phyloP scores from a whole-genome alignment of 2,888 invertebrate genomes.

The Zygothrica quintamaculata region DNA sequence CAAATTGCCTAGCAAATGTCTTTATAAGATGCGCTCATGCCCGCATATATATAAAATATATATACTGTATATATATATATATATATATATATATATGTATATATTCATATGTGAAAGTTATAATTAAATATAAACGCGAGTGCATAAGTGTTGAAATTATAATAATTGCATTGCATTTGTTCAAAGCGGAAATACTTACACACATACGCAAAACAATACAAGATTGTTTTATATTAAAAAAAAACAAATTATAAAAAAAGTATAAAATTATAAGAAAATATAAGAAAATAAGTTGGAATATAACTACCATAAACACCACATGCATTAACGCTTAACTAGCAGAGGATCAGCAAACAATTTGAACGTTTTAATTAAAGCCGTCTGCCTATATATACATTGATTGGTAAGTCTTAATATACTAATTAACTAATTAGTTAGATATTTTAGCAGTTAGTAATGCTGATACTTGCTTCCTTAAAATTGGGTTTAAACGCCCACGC shows the following conservation, averaged over 20 bases:
- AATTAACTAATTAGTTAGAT: constrained; percentile 51
- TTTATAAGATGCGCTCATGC: constrained; percentile 40
- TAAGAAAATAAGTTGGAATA: too few relatives aligned
- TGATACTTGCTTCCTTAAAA: constrained; percentile 35
- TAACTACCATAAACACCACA: constrained; percentile 17
- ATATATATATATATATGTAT: too few relatives aligned
- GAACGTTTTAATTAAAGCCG: constrained; percentile 22
- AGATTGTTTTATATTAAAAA: too few relatives aligned
- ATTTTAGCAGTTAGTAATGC: constrained; percentile 3
- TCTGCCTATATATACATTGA: constrained; percentile 21
- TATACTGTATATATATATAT: too few relatives aligned
- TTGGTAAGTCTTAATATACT: constrained; percentile 44
- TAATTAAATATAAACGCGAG: constrained; percentile 38
- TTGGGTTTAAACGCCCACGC: constrained; percentile 8
- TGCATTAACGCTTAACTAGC: constrained; percentile 39
- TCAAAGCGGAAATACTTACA: constrained; percentile 67
- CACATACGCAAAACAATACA: constrained; percentile 32
- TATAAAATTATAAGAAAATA: too few relatives aligned
- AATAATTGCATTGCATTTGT: constrained; percentile 61
- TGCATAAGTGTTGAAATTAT: constrained; percentile 40
- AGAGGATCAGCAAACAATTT: constrained; percentile 24
- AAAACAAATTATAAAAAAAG: constrained; percentile 27
- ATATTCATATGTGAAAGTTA: constrained; percentile 27
- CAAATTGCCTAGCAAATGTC: constrained; percentile 39
- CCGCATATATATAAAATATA: constrained; percentile 16